Conservation (phyloP, 1,140 invertebrate species). For the Ceratosolen fusciceps region DNA sequence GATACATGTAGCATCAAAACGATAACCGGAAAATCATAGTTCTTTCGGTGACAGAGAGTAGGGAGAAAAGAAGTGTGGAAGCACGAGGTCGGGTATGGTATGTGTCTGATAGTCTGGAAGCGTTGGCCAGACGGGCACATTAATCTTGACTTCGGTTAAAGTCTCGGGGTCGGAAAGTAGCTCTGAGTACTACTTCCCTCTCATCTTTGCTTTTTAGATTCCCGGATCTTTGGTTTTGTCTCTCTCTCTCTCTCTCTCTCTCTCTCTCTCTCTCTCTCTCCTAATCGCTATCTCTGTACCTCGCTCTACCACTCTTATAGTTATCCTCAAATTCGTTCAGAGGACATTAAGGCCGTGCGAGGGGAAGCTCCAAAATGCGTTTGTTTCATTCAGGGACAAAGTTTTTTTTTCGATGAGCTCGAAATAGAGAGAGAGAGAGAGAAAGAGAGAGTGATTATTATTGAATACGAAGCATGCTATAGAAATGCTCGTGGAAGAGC, state of each 20-base stretch:
- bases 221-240: not conserved
- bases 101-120: constrained; percentile 32
- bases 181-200: constrained; percentile 29
- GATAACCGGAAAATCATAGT: constrained; percentile 36
- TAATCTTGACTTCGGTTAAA: constrained; percentile 36
- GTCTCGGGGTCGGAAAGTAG: not conserved
- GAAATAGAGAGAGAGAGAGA: not conserved
- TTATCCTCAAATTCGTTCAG: not conserved
- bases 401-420: constrained; percentile 5
- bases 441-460: not conserved
- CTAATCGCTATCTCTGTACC: not conserved
- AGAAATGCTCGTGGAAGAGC: not conserved
- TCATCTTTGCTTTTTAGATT: constrained; percentile 15
- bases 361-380: not conserved
- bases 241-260: not conserved
- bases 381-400: not conserved
- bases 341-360: not conserved
- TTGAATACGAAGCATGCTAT: not conserved
- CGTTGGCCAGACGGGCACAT: constrained; percentile 22
- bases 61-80: not conserved
- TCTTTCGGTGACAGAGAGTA: not conserved
- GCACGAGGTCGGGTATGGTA: not conserved
- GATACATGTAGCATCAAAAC: not conserved
- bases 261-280: constrained; percentile 3
- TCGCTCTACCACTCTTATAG: not conserved